Conservation (phyloP, 2,888 invertebrate species). For the Spilosoma lubricipeda region DNA sequence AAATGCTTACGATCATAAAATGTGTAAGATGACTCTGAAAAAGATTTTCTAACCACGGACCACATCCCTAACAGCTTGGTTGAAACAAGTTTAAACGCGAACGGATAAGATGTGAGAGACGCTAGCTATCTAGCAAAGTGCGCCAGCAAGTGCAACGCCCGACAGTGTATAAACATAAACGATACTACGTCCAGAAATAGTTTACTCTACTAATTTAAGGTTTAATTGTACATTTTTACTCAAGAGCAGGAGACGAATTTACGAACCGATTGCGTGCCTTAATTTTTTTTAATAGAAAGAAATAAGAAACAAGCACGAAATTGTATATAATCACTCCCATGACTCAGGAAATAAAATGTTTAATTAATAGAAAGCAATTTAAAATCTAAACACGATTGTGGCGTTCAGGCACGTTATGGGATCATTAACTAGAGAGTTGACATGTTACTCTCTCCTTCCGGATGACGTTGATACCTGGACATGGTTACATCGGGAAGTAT, state of each 20-base stretch:
- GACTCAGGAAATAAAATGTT: constrained; percentile 1
- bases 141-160: constrained; percentile 55
- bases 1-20: constrained; percentile 35
- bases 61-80: constrained; percentile 57
- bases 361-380: constrained; percentile 2
- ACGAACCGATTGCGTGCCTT: neutral
- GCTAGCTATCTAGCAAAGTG: constrained; percentile 44
- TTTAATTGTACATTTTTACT: neutral
- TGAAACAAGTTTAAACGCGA: constrained; percentile 58
- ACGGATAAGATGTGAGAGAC: constrained; percentile 41
- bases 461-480: neutral
- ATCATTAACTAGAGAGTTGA: neutral
- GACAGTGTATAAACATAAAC: constrained; percentile 55
- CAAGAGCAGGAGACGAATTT: neutral
- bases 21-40: constrained; percentile 30
- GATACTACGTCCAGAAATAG: constrained; percentile 42
- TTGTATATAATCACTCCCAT: neutral
- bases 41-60: constrained; percentile 56
- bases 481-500: neutral
- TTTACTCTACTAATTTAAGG: constrained; percentile 11
- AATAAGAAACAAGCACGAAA: neutral
- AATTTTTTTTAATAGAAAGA: neutral
- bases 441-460: neutral
- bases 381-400: neutral
- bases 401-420: neutral